Conservation (phyloP, 2,888 invertebrate genomes). For the Dasysyrphus albostriatus region DNA sequence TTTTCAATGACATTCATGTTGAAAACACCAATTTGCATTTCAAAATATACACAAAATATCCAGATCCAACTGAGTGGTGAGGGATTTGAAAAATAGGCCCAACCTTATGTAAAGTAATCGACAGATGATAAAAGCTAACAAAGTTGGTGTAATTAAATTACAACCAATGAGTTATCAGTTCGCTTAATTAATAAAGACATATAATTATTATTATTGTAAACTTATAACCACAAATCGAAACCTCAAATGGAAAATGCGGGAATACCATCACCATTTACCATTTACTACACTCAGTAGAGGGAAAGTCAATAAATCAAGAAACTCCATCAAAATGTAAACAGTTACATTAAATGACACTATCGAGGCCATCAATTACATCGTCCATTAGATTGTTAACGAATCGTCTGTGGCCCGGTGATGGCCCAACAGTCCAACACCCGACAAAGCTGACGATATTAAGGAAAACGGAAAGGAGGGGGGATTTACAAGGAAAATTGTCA, state of each 20-base stretch:
- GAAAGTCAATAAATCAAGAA: constrained; percentile 59
- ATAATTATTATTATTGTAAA: constrained; percentile 14
- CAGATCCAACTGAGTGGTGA: background rate
- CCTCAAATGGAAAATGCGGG: constrained; percentile 8
- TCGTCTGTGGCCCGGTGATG: constrained; percentile 17
- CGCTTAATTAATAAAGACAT: constrained; percentile 22
- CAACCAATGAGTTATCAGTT: constrained; percentile 27
- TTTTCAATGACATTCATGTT: constrained; percentile 32
- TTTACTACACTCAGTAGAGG: background rate
- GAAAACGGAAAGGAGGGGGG: background rate
- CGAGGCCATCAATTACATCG: constrained; percentile 62
- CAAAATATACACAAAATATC: background rate
- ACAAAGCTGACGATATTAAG: background rate
- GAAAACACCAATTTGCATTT: constrained; percentile 37
- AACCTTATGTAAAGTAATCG: background rate
- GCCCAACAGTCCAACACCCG: constrained; percentile 9
- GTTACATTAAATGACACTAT: constrained; percentile 50
- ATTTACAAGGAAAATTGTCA: constrained; percentile 53
- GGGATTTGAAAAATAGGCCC: background rate
- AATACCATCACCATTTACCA: background rate
- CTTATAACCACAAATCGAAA: constrained; percentile 23
- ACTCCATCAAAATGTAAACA: constrained; percentile 57
- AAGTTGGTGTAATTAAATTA: constrained; percentile 28
- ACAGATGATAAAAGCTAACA: constrained; percentile 25
- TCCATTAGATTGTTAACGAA: constrained; percentile 68